These are phyloP conservation scores for Palythoa grandis DNA, from an alignment of 92 coral and sea anemone species.

Conservation along the genomic window DNA sequence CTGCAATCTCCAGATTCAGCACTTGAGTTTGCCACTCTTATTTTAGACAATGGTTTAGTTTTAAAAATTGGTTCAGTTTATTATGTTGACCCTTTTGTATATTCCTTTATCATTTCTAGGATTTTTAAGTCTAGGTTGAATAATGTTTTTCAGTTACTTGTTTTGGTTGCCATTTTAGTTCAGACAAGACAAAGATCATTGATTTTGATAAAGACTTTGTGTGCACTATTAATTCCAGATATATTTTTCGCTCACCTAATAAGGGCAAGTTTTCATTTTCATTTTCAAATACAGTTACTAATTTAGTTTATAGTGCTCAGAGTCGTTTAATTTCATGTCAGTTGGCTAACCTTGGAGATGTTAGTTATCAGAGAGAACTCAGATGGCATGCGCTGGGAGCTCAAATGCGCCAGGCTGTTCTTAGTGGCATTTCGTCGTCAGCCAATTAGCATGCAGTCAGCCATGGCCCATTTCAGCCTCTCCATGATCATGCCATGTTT, in stretches of 20 bases:
- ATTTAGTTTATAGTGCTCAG: constrained; percentile 2
- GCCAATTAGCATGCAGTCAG: no score
- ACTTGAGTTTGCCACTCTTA: constrained; percentile 11
- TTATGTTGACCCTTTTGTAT: neutral
- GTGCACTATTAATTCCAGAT: neutral
- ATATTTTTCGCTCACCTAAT: neutral
- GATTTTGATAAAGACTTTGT: constrained; percentile 12
- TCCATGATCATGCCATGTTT: no score
- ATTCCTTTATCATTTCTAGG: constrained; percentile 14
- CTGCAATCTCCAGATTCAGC: neutral
- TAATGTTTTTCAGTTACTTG: neutral
- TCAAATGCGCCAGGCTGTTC: neutral
- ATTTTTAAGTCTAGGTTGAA: constrained; percentile 4
- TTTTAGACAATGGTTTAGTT: constrained; percentile 4
- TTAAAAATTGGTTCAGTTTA: constrained; percentile 2
- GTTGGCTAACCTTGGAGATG: constrained; percentile 22
- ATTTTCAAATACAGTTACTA: constrained; percentile 1
- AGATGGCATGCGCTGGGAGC: constrained; percentile 2
- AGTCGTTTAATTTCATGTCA: constrained; percentile 21
- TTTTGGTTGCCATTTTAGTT: neutral
- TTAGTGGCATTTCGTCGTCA: neutral
- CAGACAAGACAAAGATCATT: constrained; percentile 13
- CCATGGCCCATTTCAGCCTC: no score
- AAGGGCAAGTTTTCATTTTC: constrained; percentile 3
- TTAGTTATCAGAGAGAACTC: neutral